These are phyloP conservation scores for Anhinga anhinga DNA, from an alignment of 2,113 vertebrate species.

Conservation along the genomic window DNA sequence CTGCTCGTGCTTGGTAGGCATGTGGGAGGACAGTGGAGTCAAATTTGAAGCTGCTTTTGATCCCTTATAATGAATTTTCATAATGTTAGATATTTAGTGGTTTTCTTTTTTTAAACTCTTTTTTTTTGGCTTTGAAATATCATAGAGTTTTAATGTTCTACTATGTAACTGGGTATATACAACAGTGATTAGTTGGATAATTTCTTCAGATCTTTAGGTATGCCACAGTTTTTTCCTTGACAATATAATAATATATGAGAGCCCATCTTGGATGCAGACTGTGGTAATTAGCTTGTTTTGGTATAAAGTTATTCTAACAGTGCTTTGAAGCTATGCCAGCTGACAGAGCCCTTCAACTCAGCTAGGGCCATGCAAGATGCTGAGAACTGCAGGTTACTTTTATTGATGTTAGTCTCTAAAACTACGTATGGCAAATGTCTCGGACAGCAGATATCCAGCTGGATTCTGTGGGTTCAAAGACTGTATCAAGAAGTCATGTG, in stretches of 20 bases:
- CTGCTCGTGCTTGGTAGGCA: background rate
- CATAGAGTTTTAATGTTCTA: conserved; percentile 12
- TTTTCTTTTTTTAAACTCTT: background rate
- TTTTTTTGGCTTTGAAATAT: conserved; percentile 8
- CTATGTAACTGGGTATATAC: background rate
- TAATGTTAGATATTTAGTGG: background rate
- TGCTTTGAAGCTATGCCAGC: conserved; percentile 55
- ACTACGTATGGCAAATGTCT: background rate
- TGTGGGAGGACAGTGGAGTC: background rate
- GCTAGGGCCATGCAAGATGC: background rate
- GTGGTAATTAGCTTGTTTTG: conserved; percentile 26
- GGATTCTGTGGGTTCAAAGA: background rate
- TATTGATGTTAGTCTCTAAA: background rate
- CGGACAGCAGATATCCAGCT: background rate
- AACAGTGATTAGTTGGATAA: background rate
- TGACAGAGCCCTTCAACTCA: background rate
- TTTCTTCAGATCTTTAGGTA: conserved; percentile 41
- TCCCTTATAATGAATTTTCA: background rate
- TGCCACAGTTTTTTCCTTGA: background rate
- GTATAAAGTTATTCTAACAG: background rate
- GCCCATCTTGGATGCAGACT: conserved; percentile 18
- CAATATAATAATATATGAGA: conserved; percentile 33
- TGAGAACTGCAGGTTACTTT: background rate
- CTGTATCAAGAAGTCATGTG: background rate
- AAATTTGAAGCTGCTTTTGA: conserved; percentile 19